Conservation (phyloP, 2,797 vertebrate genomes). For the Silurus aristotelis region DNA sequence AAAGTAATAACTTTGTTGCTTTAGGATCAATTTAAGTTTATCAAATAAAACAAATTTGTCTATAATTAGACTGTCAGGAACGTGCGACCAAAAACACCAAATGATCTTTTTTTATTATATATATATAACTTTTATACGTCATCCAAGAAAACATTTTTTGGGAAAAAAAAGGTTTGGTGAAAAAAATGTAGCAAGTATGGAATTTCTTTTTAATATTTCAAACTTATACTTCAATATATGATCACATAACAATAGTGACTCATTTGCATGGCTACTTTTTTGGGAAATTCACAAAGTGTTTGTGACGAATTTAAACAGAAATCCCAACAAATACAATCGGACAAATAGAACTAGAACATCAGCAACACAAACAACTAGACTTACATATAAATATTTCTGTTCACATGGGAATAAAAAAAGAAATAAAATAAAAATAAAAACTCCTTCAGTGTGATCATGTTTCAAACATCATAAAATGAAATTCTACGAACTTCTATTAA, state of each 20-base stretch:
- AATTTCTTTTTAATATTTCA: neutral
- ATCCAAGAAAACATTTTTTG: too few relatives aligned
- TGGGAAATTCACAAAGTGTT: neutral
- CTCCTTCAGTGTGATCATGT: neutral
- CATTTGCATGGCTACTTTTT: neutral
- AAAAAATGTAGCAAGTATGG: neutral
- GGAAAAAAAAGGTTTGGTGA: neutral
- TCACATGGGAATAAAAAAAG: neutral
- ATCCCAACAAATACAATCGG: neutral
- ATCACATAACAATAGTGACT: neutral
- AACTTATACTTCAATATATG: neutral
- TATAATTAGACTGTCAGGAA: neutral
- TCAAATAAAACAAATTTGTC: neutral
- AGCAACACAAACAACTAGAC: neutral
- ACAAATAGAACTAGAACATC: neutral
- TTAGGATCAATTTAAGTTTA: neutral
- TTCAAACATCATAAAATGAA: neutral
- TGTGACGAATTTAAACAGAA: neutral
- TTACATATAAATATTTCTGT: slow-evolving; percentile 13
- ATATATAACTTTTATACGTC: neutral
- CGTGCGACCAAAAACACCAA: neutral
- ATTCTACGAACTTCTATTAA: neutral
- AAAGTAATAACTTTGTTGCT: neutral
- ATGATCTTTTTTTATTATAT: neutral
- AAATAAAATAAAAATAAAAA: neutral